Conservation (phyloP, 2,888 invertebrate genomes). For the Lomographa bimaculata region DNA sequence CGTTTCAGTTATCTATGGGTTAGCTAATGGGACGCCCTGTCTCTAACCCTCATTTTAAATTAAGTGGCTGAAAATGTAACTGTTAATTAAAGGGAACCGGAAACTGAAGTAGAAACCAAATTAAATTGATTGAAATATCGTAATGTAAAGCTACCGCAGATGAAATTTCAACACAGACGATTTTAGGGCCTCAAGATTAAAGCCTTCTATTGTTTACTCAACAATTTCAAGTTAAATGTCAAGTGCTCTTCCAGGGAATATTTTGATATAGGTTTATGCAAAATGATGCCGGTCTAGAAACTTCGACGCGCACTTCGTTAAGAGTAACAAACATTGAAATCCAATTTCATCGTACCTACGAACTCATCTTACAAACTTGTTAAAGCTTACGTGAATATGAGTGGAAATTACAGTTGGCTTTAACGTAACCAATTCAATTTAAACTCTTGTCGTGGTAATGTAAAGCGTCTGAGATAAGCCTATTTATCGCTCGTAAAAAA, state of each 20-base stretch:
- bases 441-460: conserved; percentile 16
- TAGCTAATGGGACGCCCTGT: conserved; percentile 3
- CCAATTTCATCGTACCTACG: conserved; percentile 25
- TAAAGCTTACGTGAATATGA: conserved; percentile 21
- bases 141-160: conserved; percentile 16
- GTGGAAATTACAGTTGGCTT: conserved; percentile 12
- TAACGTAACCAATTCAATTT: conserved; percentile 16
- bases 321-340: conserved; percentile 14
- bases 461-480: conserved; percentile 12
- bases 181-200: conserved; percentile 14
- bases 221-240: conserved; percentile 23
- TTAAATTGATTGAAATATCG: conserved; percentile 22
- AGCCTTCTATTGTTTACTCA: conserved; percentile 20
- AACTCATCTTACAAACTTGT: conserved; percentile 21
- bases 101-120: conserved; percentile 25
- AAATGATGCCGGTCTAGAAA: conserved; percentile 6
- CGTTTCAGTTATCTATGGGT: too few relatives aligned
- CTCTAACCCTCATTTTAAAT: conserved; percentile 11
- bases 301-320: conserved; percentile 7
- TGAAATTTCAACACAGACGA: conserved; percentile 16
- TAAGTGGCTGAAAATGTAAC: conserved; percentile 15
- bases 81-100: conserved; percentile 22
- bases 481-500: conserved; percentile 18
- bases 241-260: conserved; percentile 9
- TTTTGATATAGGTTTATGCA: conserved; percentile 9